Percentiles rank a stretch among this genome's conserved stretches.
Evolutionary conservation across 2,888 invertebrate species (phyloP).

Genomic region (Xiphydria camelus): DNA sequence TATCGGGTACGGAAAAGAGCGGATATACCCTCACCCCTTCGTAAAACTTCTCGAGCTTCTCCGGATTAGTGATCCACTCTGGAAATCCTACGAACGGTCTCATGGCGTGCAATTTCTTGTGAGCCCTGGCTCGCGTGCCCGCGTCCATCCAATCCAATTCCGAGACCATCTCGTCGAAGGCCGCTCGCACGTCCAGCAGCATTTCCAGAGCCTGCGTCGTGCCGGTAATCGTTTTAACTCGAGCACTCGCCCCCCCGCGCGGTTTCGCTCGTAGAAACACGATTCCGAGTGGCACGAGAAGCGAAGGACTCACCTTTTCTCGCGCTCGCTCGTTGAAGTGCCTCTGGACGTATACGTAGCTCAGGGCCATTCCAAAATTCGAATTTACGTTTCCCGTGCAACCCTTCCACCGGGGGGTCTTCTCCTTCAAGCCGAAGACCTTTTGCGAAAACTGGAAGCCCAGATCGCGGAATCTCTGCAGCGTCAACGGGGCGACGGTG

Average conservation of each 20-base stretch:
- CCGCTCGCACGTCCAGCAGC: conserved; percentile 73
- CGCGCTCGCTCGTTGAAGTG: conserved; percentile 65
- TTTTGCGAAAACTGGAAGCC: conserved; percentile 70
- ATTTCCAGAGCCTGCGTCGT: conserved; percentile 68
- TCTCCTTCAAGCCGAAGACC: conserved; percentile 67
- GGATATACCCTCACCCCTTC: too few species aligned
- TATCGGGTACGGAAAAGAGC: too few species aligned
- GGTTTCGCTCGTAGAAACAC: too few species aligned
- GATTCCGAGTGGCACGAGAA: too few species aligned
- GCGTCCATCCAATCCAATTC: conserved; percentile 81
- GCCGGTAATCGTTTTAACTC: conserved; percentile 4
- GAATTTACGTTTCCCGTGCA: conserved; percentile 68
- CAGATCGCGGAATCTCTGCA: conserved; percentile 63
- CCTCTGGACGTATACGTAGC: conserved; percentile 66
- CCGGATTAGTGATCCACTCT: conserved; percentile 71
- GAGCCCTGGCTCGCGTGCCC: conserved; percentile 70
- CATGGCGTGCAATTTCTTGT: conserved; percentile 70
- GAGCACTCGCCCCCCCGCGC: too few species aligned
- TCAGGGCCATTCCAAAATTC: conserved; percentile 69
- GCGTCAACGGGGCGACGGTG: conserved; percentile 66
- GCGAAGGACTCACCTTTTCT: conserved; percentile 62
- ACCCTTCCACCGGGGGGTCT: conserved; percentile 68
- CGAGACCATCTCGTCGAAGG: conserved; percentile 72
- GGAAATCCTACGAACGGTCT: conserved; percentile 81
- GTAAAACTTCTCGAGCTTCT: conserved; percentile 72